Base-by-base conservation (phyloP, 2,113 vertebrate species). In the Rhea americana region DNA sequence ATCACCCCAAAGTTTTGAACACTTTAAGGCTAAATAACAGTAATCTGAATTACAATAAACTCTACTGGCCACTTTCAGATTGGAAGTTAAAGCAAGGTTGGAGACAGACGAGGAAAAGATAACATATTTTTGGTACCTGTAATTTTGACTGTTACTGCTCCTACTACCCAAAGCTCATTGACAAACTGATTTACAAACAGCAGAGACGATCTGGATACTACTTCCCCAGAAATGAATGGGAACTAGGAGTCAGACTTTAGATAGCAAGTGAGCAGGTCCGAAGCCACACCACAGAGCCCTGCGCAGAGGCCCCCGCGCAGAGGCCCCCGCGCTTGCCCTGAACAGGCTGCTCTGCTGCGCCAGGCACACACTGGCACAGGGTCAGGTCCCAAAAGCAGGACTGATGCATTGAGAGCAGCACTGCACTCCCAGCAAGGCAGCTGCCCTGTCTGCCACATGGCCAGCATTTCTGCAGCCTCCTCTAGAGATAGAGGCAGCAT, bases 111-210 rank as follows among this genome's bases (percentile, higher is more conserved):
- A 18, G 62, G 58, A 35, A 22, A 22, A 43, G 39, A 21, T 3
- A 1, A 22, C 6, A 1, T 4, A 21, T 45, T 28, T 59, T 47
- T 5, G 58, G 37, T 8, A 39, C 8, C 81, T 7, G 3, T 6
- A 22, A 28, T 11, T 12, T 45, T 2, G 68, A 47, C 65, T 28
- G 22, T 10, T 37, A 7, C 65, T 7, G 26, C 5, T n/a, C 11
- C 41, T 4, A 16, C 2, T 7, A 55, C 25, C 39, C 53, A 39
- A 41, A 5, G 41, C 8, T 2, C 6, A 1, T 4, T 6, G 21
- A 32, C 7, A 3, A 51, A 24, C 26, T 35, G 1, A 0, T 2
- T 35, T 8, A 35, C 10, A 4, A 62, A 59, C 30, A n/a, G 48
- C 37, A 2, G 7, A 9, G 47, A 11, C 30, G 11, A n/a, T 8